A percentile compares a stretch with the other conserved stretches of the same genome.
phyloP scores from a whole-genome alignment of 2,113 vertebrate genomes.

The Copsychus sechellarum region DNA sequence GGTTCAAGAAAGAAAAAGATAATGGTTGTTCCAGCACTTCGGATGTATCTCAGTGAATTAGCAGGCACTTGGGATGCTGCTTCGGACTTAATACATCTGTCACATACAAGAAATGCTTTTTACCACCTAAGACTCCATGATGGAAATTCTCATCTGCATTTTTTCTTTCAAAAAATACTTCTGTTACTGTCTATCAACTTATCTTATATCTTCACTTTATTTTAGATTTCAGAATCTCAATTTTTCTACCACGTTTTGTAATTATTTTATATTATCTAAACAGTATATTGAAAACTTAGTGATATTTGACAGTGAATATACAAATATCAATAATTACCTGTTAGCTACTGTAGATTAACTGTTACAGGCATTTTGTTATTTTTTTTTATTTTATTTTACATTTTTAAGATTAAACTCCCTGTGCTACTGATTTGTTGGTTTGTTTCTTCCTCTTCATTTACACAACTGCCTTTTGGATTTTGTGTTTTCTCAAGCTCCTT shows the following conservation, averaged over 20 bases:
- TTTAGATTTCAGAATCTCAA: neutral
- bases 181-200: neutral
- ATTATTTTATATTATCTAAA: neutral
- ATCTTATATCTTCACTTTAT: neutral
- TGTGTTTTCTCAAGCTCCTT: constrained; percentile 24
- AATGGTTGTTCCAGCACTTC: neutral
- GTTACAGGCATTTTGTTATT: accelerated
- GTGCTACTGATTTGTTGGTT: neutral
- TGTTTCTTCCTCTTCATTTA: neutral
- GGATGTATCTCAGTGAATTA: neutral
- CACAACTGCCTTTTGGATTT: neutral
- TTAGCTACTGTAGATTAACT: neutral
- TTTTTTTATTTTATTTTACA: neutral
- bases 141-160: neutral
- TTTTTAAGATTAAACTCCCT: neutral
- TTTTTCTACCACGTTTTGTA: neutral
- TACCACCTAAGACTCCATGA: neutral
- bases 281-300: neutral
- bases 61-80: neutral
- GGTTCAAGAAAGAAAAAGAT: neutral
- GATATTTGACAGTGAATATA: neutral
- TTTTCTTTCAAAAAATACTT: neutral
- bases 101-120: neutral
- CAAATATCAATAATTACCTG: neutral
- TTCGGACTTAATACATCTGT: neutral